Evolutionary conservation across 2,113 vertebrate species (phyloP).

Genomic region (Poecile atricapillus): DNA sequence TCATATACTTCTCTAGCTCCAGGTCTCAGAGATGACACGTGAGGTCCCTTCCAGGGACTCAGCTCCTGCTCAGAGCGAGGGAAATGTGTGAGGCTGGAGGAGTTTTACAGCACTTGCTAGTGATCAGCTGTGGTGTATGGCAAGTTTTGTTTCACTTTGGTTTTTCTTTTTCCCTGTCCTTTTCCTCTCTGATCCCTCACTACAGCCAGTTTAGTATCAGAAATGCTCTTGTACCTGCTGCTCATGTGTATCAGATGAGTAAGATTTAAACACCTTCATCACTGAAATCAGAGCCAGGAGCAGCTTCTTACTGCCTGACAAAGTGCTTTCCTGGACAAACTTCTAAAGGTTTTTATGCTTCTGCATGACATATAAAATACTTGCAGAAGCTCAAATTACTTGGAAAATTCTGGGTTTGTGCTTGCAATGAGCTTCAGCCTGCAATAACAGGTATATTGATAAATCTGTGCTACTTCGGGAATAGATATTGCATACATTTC

Average conservation of each 20-base stretch:
- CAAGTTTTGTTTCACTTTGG: background rate
- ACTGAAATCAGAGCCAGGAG: background rate
- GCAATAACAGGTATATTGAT: background rate
- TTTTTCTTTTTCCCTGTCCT: background rate
- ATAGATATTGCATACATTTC: background rate
- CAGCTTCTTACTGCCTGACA: background rate
- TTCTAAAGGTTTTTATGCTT: background rate
- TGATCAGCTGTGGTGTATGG: background rate
- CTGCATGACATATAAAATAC: background rate
- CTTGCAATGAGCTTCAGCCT: background rate
- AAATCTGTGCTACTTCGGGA: background rate
- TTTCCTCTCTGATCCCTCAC: background rate
- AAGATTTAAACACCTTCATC: background rate
- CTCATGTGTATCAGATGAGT: background rate
- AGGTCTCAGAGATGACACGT: fast-evolving
- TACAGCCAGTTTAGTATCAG: background rate
- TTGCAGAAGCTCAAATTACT: background rate
- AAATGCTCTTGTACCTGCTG: background rate
- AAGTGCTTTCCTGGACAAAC: background rate
- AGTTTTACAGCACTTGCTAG: background rate
- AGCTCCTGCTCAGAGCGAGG: background rate
- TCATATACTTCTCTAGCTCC: background rate
- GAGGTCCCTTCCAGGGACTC: background rate
- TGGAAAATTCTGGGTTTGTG: background rate
- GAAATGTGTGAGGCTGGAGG: background rate